A percentile compares a stretch with the other conserved stretches of the same genome.
Evolutionary conservation across 1,140 invertebrate species (phyloP).

Genomic region (Pseudomyrmex gracilis): DNA sequence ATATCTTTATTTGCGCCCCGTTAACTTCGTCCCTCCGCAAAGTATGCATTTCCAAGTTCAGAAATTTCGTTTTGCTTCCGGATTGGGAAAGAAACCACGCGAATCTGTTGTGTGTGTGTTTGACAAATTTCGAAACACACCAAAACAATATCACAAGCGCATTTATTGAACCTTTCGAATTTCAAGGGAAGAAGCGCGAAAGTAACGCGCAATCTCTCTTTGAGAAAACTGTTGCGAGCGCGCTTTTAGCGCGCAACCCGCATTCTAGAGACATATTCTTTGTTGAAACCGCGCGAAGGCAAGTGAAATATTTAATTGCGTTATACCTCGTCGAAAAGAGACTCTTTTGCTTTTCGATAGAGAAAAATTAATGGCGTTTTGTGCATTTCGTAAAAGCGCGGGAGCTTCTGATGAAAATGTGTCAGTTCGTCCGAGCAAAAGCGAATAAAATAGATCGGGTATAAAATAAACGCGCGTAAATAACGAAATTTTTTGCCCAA

Average conservation of each 20-base stretch:
- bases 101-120: neutral
- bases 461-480: neutral
- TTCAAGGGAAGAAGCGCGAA: too few species aligned
- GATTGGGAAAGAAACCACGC: neutral
- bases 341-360: neutral
- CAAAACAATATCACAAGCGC: neutral
- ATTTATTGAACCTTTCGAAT: too few species aligned
- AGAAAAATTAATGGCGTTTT: neutral
- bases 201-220: too few species aligned
- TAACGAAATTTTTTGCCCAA: neutral
- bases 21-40: neutral
- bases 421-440: neutral
- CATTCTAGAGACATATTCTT: too few species aligned
- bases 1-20: slow-evolving; percentile 16
- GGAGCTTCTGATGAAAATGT: too few species aligned
- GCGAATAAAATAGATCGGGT: too few species aligned
- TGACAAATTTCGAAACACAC: neutral
- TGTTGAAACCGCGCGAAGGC: too few species aligned
- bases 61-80: neutral
- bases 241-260: too few species aligned
- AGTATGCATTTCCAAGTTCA: neutral
- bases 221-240: too few species aligned
- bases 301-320: too few species aligned
- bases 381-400: too few species aligned
- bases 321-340: neutral